Percentiles rank a stretch among this genome's conserved stretches.
Evolutionary conservation across 2,113 vertebrate genomes (phyloP).

Genomic region (Notothenia rossii): DNA sequence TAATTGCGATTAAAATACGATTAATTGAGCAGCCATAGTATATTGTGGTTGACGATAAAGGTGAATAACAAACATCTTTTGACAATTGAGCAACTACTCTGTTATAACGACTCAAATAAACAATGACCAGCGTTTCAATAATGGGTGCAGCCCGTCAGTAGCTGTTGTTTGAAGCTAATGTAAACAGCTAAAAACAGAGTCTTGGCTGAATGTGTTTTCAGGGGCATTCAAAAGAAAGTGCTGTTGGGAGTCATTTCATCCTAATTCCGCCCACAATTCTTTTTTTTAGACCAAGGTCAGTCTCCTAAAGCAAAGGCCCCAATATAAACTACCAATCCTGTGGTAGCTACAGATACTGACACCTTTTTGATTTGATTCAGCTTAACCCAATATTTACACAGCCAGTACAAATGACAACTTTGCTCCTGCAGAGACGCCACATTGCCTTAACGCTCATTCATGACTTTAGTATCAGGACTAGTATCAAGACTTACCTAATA

Average conservation of each 20-base stretch:
- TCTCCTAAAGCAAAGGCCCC: not conserved
- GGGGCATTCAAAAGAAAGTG: not conserved
- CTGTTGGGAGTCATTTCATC: not conserved
- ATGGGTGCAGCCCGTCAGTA: not conserved
- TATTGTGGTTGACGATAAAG: too few species aligned
- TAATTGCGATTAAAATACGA: too few species aligned
- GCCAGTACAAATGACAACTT: not conserved
- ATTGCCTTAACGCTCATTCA: not conserved
- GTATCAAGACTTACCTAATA: too few species aligned
- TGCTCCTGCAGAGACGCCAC: not conserved
- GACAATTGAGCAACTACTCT: too few species aligned
- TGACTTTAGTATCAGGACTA: too few species aligned
- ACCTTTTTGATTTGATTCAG: slow-evolving; percentile 11
- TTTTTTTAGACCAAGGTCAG: not conserved
- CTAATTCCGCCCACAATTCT: not conserved
- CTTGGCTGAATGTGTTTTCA: not conserved
- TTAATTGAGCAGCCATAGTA: too few species aligned
- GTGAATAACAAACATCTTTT: too few species aligned
- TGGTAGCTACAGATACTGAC: not conserved
- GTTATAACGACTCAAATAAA: too few species aligned
- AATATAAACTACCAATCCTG: not conserved
- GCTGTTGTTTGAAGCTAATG: not conserved
- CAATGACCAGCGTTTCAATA: too few species aligned
- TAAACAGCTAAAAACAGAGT: not conserved
- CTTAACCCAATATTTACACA: not conserved